Base-by-base conservation (phyloP, 2,113 vertebrate genomes). In the Peromyscus leucopus region DNA sequence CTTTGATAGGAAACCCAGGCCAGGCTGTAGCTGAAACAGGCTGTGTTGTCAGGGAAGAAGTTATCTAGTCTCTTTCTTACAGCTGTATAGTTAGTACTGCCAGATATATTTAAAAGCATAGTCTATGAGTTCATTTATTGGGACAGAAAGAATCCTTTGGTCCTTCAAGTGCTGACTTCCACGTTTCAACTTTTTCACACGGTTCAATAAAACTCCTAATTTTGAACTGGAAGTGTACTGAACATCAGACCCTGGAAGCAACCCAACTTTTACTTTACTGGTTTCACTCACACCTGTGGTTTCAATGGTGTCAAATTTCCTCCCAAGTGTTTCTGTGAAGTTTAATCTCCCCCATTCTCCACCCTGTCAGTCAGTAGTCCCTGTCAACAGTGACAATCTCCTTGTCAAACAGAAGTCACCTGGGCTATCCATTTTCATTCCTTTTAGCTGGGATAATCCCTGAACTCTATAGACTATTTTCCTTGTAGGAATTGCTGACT, bases 201-300 rank as follows among this genome's bases (percentile, higher is more conserved):
- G 46, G 57, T 91, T 82, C 55, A 63, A 7, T 83, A 67, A 96
- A 63, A 91, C 28, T 28, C 67, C 67, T 67, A 59, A 24, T 90
- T 95, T 95, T 33, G 39, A 97, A 93, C 72, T 79, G 31, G 82
- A 96, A 57, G 24, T 42, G 39, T 57, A n/a, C n/a, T 83, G 55
- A 61, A 46, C 19, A 7, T 84, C 46, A 91, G 82, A 82, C 89
- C 71, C 94, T 89, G 76, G 72, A 92, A 95, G 86, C 61, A 94
- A 69, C 31, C 76, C 39, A 95, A 97, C 97, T 98, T 98, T 98
- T 98, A 97, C 98, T 98, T 98, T 96, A 82, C 15, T 0, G 31
- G 91, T 97, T 97, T 97, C 98, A 97, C 97, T 98, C 95, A 96
- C 97, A 98, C 95, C 98, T 98, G 98, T 95, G 97, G 97, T 97